phyloP scores from a whole-genome alignment of 2,113 vertebrate genomes.

The Melanostigma gelatinosum region DNA sequence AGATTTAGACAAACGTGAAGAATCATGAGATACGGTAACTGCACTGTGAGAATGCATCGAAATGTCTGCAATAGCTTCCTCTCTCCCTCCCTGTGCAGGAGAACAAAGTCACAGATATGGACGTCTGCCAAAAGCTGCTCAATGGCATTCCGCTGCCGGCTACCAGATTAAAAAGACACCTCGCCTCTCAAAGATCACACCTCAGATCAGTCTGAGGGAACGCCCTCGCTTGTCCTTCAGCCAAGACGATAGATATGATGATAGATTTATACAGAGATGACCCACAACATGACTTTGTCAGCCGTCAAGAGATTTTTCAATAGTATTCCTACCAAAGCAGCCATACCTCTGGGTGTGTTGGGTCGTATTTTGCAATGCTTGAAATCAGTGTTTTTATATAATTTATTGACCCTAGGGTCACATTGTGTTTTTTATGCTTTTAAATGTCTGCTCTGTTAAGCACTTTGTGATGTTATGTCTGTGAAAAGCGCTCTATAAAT shows the following conservation, averaged over 20 bases:
- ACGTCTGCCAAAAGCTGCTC: conserved; percentile 47
- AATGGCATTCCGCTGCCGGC: conserved; percentile 57
- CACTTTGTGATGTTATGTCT: too few relatives aligned
- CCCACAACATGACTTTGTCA: background rate
- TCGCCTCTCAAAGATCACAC: conserved; percentile 36
- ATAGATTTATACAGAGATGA: background rate
- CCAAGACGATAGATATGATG: conserved; percentile 11
- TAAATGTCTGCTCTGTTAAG: too few relatives aligned
- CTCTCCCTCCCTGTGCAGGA: conserved; percentile 21
- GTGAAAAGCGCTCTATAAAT: too few relatives aligned
- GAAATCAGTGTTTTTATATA: background rate
- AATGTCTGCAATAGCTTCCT: conserved; percentile 27
- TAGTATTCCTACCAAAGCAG: background rate
- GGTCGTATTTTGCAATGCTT: background rate
- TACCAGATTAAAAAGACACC: conserved; percentile 63
- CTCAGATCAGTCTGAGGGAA: conserved; percentile 29
- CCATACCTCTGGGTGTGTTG: background rate
- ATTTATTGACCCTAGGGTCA: too few relatives aligned
- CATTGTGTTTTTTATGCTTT: too few relatives aligned
- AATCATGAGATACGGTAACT: conserved; percentile 7
- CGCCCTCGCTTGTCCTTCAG: conserved; percentile 36
- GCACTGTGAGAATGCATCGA: conserved; percentile 18
- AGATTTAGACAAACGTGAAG: conserved; percentile 19
- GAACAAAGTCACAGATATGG: conserved; percentile 63
- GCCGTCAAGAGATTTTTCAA: background rate